Base-by-base conservation (phyloP, 2,888 invertebrate genomes). In the Timema podura region DNA sequence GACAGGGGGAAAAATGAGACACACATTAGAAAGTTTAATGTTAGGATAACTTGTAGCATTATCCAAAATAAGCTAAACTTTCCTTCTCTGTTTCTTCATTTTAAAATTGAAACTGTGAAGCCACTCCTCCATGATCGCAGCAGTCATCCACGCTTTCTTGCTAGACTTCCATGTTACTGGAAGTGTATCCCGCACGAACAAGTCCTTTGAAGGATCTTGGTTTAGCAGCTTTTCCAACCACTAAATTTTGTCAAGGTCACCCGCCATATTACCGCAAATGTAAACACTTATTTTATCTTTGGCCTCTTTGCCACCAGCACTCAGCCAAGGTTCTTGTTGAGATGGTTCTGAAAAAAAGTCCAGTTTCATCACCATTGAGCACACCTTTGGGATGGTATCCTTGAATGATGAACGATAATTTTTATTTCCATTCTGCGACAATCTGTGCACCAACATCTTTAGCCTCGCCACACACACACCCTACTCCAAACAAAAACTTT, bases 401-500 rank as follows among this genome's bases (percentile, higher is more conserved):
- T 10, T 54, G 54, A 54, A 54, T 54, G 6, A 54, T 5, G 6
- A 16, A 54, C 16, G 5, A 5, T 54, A 54, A 54, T 10, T 54
- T 54, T 10, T 54, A 16, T 54, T 54, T 54, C 6, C 10, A 54
- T 6, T 54, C 11, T n/a, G n/a, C 6, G 13, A 6, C 13, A 54
- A 11, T 49, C 49, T 49, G 49, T 10, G 11, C 9, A 10, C 11
- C 49, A 49, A 54, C 5, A 10, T 54, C 54, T 54, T 5, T 54
- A 10, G 54, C 54, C 10, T 54, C 54, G 16, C 54, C 54, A 6
- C 16, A 10, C n/a, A n/a, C n/a, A n/a, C n/a, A 54, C 54, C 13
- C 54, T 54, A 54, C 54, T 54, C 54, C 54, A 54, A 16, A 7
- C 54, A 10, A 54, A 54, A 54, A 54, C 54, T 54, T 54, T 54